Evolutionary conservation across 2,113 vertebrate species (phyloP), one percentile per base, ranked within the genome.

Genomic region (Periophthalmus modestus): DNA sequence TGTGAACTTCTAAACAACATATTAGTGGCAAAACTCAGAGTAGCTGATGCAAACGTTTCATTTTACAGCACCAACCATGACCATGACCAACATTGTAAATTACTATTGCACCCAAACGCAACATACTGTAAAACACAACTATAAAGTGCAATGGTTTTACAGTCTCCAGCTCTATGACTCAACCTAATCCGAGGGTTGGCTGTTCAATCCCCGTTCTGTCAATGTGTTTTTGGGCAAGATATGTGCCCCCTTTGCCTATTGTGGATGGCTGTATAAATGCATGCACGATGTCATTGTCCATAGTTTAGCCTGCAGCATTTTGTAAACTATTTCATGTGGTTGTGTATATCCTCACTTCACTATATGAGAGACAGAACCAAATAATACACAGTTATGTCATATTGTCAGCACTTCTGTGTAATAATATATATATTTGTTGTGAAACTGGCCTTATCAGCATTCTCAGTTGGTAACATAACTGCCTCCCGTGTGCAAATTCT

Each of bases 381-480:
- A 55, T 21, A 11, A 59, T 15, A 59, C 13, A 3, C 13, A 21
- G 24, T 58, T 24, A 28, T 28, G 50, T 54, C 16, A 7, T 54
- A 1, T 23, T 59, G 23, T 59, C 57, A 59, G 57, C 23, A 15
- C 23, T 28, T 28, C 15, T 59, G 52, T 59, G n/a, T 28, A 28
- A 59, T 59, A 24, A 19, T n/a, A n/a, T 55, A 18, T 9, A 19
- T 59, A 59, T 28, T 59, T 59, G 57, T 28, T 4, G 4, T 15
- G 19, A 59, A 59, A 59, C 23, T 59, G 57, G 74, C 21, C 47
- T 33, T 39, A 76, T 84, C 68, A 57, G 43, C 50, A 71, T 61
- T 75, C 73, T 7, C 55, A 7, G 0, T n/a, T 39, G 2, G 68
- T 13, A 72, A 21, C 2, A 9, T 70, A 72, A 54, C 24, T 72